phyloP scores from a whole-genome alignment of 2,797 vertebrate genomes.

The Allobates femoralis region DNA sequence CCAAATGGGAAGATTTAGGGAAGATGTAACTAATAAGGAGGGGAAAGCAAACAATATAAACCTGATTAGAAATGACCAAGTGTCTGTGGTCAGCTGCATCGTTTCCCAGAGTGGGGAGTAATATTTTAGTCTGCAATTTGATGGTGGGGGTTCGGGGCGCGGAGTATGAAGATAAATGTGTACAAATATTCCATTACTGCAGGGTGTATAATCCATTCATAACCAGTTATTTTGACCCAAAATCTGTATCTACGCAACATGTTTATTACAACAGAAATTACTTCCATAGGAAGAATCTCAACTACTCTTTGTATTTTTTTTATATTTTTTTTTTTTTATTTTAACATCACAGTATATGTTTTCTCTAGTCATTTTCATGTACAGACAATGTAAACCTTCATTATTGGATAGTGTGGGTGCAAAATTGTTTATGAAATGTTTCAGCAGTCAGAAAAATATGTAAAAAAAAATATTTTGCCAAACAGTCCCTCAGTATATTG shows the following conservation, averaged over 20 bases:
- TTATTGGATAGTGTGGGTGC: constrained; percentile 21
- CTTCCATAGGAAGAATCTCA: constrained; percentile 61
- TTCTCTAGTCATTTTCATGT: constrained; percentile 26
- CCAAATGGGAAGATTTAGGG: neutral
- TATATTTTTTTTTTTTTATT: constrained; percentile 19
- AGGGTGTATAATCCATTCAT: constrained; percentile 2
- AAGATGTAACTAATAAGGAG: neutral
- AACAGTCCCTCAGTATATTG: neutral
- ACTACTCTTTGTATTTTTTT: constrained; percentile 21
- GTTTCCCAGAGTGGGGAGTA: neutral
- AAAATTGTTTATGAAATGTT: constrained; percentile 11
- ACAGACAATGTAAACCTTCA: constrained; percentile 52
- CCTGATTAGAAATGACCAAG: neutral
- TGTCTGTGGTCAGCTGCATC: neutral
- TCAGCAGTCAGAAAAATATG: constrained; percentile 24
- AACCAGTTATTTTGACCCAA: neutral
- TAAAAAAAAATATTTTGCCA: neutral
- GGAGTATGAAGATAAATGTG: neutral
- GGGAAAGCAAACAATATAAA: constrained; percentile 2
- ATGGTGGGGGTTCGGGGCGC: too few relatives aligned
- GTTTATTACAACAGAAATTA: constrained; percentile 62
- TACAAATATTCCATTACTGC: constrained; percentile 8
- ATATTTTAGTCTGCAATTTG: neutral
- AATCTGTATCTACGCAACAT: constrained; percentile 22
- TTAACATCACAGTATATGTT: constrained; percentile 58